A percentile compares a stretch with the other conserved stretches of the same genome.
phyloP scores from a whole-genome alignment of 2,888 invertebrate species.

The Branchellion lobata region DNA sequence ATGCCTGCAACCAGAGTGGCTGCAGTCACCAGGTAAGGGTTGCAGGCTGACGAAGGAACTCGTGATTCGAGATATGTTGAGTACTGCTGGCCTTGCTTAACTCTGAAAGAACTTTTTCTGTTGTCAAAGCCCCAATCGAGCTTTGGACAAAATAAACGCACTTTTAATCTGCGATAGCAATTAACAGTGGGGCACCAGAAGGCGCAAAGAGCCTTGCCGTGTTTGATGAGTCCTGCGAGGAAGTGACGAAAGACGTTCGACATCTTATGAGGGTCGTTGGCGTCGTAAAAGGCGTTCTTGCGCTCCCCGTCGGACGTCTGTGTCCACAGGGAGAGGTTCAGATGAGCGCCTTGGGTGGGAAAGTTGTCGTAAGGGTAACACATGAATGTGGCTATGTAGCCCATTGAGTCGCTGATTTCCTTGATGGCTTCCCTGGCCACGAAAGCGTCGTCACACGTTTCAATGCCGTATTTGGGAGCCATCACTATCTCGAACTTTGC shows the following conservation, averaged over 20 bases:
- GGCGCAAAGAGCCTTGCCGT: conserved; percentile 43
- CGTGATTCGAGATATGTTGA: conserved; percentile 45
- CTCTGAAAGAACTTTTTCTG: conserved; percentile 30
- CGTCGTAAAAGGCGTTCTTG: conserved; percentile 47
- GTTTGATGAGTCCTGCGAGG: conserved; percentile 46
- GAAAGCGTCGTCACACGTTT: conserved; percentile 44
- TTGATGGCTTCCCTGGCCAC: conserved; percentile 43
- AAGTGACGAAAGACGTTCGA: conserved; percentile 46
- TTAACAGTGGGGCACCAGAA: conserved; percentile 46
- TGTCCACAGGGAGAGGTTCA: conserved; percentile 51
- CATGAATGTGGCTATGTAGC: conserved; percentile 47
- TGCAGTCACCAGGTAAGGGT: conserved; percentile 48
- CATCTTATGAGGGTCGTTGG: conserved; percentile 38
- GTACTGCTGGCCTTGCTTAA: conserved; percentile 24
- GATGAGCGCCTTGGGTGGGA: conserved; percentile 47
- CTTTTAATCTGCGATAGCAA: conserved; percentile 46
- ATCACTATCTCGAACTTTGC: conserved; percentile 46
- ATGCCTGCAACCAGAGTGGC: conserved; percentile 47
- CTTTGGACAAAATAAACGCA: background rate
- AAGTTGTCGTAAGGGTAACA: conserved; percentile 8
- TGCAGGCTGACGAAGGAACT: conserved; percentile 42
- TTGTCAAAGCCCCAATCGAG: conserved; percentile 46
- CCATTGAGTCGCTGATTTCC: conserved; percentile 37
- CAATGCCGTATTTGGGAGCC: conserved; percentile 43
- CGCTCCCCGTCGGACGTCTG: background rate